Evolutionary conservation across 2,113 vertebrate species (phyloP), one percentile per base, ranked within the genome.

Genomic region (Leptobrachium ailaonicum): DNA sequence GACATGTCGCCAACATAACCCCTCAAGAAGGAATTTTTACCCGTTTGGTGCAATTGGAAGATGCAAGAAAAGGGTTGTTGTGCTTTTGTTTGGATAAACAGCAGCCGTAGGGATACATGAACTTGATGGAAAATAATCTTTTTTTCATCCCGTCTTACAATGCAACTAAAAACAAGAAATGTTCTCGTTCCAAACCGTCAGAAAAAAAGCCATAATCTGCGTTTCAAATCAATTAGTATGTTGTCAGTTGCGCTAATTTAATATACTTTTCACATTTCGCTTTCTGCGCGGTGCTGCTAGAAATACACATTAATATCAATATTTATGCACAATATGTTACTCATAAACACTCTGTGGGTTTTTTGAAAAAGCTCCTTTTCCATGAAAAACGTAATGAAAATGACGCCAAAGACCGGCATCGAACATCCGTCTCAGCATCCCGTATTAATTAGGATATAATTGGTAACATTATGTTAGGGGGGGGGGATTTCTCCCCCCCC

Each of bases 241-340:
- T 74, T 80, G 79, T 81, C 71, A 45, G 42, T 81, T 69, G 72
- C 79, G 68, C 71, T 50, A 64, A 75, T 75, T 81, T 75, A 81
- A 75, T 81, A 66, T 62, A 41, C 41, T 66, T 80, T 78, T 78
- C 71, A 66, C 77, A 67, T 66, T 12, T 53, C 13, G 63, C 66
- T 74, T 81, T 44, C 53, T 14, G 79, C 53, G 54, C 5, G 53
- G 58, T 47, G 32, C 73, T 60, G 14, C 3, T 6, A 45, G 72
- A n/a, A 56, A 75, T 80, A 66, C 78, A 80, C 69, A 60, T 81
- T 75, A 75, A 81, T 69, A 75, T 81, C 58, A 81, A 81, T 81
- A 81, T 81, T 81, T 75, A 81, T 75, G 71, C 42, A 62, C 79
- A 81, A 81, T 75, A 81, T 81, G 79, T 75, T 75, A n/a, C 79